Evolutionary conservation across 2,797 vertebrate genomes (phyloP), one percentile per base, ranked within the genome.

Genomic region (Helicolenus hilgendorfi): DNA sequence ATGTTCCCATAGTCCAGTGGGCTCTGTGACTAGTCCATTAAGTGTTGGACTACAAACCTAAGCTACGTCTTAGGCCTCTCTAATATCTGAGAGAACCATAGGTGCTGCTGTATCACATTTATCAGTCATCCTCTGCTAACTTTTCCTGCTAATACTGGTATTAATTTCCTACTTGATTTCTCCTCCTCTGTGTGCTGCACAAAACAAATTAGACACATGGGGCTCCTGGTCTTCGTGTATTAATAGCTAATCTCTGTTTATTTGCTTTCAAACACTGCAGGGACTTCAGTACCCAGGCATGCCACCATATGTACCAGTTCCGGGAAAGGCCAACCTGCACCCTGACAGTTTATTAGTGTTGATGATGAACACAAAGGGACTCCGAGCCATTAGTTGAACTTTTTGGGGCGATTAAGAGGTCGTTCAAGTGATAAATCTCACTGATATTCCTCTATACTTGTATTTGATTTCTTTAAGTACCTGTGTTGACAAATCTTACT

Each of bases 201-300:
- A 76, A 79, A 79, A 84, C 38, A 77, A 79, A 87, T 64, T 14
- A 72, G 85, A 72, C 69, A 72, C 79, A 64, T 49, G 62, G 55
- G 80, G 64, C 36, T 78, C 27, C 56, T 31, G 45, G 72, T 87
- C 74, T 29, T 29, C 1, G 35, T 63, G 56, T 81, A 75, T 84
- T 79, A 77, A 81, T 76, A 80, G 41, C 63, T 72, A 74, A 83
- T 79, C 69, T 81, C 18, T 26, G 53, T 76, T 91, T 81, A 77
- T 86, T 83, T 85, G 63, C 45, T 74, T 80, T 83, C 55, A 68
- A 76, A 63, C 72, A 71, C 59, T 59, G 49, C 69, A 59, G 60
- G 72, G 70, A 79, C 9, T 59, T n/a, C 31, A 27, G 18, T 1
- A 22, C 35, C 58, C 10, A 14, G 85, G 55, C 81, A 72, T 60